phyloP scores from a whole-genome alignment of 1,140 invertebrate species.

The Caenorhabditis latens region DNA sequence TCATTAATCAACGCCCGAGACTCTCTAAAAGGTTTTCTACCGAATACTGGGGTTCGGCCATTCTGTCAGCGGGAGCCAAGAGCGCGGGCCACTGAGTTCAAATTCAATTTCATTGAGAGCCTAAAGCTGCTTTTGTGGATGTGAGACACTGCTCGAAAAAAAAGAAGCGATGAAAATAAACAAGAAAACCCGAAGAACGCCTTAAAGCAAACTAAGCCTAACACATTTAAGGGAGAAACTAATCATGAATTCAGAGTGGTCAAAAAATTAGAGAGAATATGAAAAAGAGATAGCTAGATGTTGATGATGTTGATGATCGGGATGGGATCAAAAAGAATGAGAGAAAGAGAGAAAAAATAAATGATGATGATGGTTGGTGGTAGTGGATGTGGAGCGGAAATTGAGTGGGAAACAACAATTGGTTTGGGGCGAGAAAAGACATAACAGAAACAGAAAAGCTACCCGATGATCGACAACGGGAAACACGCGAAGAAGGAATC shows the following conservation, averaged over 20 bases:
- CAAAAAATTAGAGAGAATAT: not conserved
- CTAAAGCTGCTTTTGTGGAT: slow-evolving; percentile 42
- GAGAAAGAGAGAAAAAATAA: slow-evolving; percentile 8
- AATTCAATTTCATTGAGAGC: slow-evolving; percentile 55
- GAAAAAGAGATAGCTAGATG: slow-evolving; percentile 4
- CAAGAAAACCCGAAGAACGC: not conserved
- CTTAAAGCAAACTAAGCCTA: no score
- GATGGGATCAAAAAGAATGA: slow-evolving; percentile 4
- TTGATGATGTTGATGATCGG: not conserved
- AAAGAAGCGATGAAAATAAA: not conserved
- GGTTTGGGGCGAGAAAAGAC: slow-evolving; percentile 16
- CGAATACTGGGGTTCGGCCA: slow-evolving; percentile 31
- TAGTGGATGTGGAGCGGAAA: slow-evolving; percentile 34
- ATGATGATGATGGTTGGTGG: slow-evolving; percentile 35
- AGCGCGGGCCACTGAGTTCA: slow-evolving; percentile 34
- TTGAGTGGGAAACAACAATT: slow-evolving; percentile 47
- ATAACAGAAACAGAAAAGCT: slow-evolving; percentile 32
- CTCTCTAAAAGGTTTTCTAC: slow-evolving; percentile 4
- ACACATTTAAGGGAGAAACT: not conserved
- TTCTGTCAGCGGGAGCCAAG: slow-evolving; percentile 22
- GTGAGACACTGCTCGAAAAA: not conserved
- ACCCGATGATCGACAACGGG: slow-evolving; percentile 3
- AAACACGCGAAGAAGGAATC: not conserved
- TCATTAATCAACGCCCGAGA: slow-evolving; percentile 34
- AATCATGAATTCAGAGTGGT: not conserved